phyloP scores from a whole-genome alignment of 2,888 invertebrate species.

The Drosophila villosipedis region DNA sequence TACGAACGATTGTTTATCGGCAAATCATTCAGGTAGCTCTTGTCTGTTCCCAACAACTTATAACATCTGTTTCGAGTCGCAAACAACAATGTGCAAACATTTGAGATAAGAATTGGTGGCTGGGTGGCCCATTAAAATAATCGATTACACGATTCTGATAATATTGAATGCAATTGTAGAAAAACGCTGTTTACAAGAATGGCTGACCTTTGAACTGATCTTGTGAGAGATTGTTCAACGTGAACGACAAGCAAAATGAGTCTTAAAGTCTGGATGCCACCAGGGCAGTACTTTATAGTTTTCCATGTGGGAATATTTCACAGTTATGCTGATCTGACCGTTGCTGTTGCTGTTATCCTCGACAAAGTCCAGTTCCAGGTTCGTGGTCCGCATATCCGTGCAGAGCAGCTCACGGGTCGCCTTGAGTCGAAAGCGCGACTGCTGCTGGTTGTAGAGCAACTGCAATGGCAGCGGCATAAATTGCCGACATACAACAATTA shows the following conservation, averaged over 20 bases:
- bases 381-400: constrained; percentile 86
- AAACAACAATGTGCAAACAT: background rate
- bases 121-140: constrained; percentile 1
- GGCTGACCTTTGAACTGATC: background rate
- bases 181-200: background rate
- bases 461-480: constrained; percentile 78
- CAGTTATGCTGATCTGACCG: constrained; percentile 71
- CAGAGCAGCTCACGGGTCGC: constrained; percentile 84
- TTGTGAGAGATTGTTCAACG: background rate
- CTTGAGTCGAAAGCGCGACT: constrained; percentile 65
- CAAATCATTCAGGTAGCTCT: constrained; percentile 14
- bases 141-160: background rate
- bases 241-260: background rate
- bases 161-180: background rate
- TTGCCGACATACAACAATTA: constrained; percentile 84
- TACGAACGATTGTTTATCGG: constrained; percentile 23
- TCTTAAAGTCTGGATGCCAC: constrained; percentile 88
- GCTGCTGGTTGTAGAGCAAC: constrained; percentile 67
- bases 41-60: constrained; percentile 35
- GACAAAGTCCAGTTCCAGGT: constrained; percentile 87
- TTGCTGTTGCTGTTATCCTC: constrained; percentile 79
- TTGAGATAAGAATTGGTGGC: constrained; percentile 30
- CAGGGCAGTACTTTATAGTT: constrained; percentile 88
- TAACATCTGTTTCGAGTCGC: constrained; percentile 39
- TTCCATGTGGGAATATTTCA: constrained; percentile 86